These are phyloP conservation scores for Microtus pennsylvanicus DNA, from an alignment of 2,113 vertebrate genomes.

Conservation along the genomic window DNA sequence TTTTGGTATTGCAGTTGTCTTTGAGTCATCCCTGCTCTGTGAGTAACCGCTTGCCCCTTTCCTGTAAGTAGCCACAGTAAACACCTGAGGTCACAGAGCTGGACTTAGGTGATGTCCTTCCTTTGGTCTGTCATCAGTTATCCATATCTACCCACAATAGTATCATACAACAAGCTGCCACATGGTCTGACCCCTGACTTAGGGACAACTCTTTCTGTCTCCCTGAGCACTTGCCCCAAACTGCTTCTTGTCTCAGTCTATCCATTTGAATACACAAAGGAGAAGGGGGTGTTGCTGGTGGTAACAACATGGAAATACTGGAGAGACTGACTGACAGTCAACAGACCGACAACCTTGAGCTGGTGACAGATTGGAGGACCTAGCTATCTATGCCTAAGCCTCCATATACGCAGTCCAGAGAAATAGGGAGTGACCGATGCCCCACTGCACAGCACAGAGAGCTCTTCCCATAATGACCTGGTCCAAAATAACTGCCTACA, in stretches of 20 bases:
- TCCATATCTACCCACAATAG: too few relatives aligned
- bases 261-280: slow-evolving; percentile 25
- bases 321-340: neutral
- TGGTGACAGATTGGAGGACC: neutral
- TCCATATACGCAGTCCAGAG: neutral
- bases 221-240: neutral
- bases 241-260: neutral
- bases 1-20: neutral
- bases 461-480: neutral
- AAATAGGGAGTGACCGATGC: neutral
- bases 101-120: neutral
- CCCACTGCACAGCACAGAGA: neutral
- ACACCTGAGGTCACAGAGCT: neutral
- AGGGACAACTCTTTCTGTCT: slow-evolving; percentile 3
- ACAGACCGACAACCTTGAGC: neutral
- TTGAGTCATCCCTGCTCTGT: neutral
- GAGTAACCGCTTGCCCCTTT: neutral
- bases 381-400: neutral
- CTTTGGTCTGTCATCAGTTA: neutral
- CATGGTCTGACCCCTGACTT: neutral
- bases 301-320: neutral
- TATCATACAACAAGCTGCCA: neutral
- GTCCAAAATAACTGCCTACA: neutral
- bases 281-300: neutral
- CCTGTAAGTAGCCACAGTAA: too few relatives aligned